Evolutionary conservation across 2,888 invertebrate genomes (phyloP).

Genomic region (Salpingus planirostris): DNA sequence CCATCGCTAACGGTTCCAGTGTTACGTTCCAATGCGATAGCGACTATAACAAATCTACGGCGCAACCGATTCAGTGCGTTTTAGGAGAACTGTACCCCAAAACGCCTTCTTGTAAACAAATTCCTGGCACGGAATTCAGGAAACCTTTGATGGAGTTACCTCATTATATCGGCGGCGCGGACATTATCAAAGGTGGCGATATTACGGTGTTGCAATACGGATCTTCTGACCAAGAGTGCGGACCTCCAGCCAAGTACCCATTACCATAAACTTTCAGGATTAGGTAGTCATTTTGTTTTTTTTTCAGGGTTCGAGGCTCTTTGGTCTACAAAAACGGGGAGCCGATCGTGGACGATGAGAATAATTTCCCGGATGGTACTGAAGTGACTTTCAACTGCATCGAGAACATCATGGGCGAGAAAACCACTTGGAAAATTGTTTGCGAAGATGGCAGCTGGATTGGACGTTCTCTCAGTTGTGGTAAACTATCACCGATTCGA

Average conservation of each 20-base stretch:
- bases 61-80: constrained; percentile 54
- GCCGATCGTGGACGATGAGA: constrained; percentile 55
- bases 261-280: no score
- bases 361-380: constrained; percentile 69
- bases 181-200: constrained; percentile 47
- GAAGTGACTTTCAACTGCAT: constrained; percentile 80
- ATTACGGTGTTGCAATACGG: constrained; percentile 49
- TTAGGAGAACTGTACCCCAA: constrained; percentile 55
- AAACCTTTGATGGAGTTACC: constrained; percentile 27
- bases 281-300: no score
- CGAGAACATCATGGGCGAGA: constrained; percentile 70
- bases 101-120: constrained; percentile 45
- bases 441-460: constrained; percentile 82
- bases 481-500: constrained; percentile 42
- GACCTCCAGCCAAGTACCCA: constrained; percentile 62
- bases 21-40: constrained; percentile 65
- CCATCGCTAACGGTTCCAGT: constrained; percentile 71
- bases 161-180: constrained; percentile 40
- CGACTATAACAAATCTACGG: constrained; percentile 44
- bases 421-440: constrained; percentile 75
- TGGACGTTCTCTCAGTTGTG: constrained; percentile 70
- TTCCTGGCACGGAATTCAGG: constrained; percentile 35
- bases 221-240: constrained; percentile 41
- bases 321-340: constrained; percentile 65
- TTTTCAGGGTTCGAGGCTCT: constrained; percentile 62